Base-by-base conservation (phyloP, 2,113 vertebrate species). In the Hiodon alosoides region DNA sequence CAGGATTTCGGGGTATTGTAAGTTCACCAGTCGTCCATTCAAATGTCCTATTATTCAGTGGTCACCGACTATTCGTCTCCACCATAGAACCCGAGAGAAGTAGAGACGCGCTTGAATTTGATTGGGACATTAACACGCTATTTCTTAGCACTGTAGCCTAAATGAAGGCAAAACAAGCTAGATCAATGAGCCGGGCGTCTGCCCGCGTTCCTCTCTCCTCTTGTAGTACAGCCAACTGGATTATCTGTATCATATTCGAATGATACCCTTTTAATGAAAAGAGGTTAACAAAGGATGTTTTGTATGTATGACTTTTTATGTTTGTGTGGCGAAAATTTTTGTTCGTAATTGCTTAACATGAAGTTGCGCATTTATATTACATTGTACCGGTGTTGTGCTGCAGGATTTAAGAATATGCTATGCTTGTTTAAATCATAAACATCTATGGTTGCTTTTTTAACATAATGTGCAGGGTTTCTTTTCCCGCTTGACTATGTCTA, bases 251-350 rank as follows among this genome's bases (percentile, higher is more conserved):
- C 58, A 53, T 68, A 3, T 70, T 70, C 48, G 70, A 13, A 62
- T 14, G 62, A 69, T 69, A 46, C 74, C 1, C 11, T 61, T 59
- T 75, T 52, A 68, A 61, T 58, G 67, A 61, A 69, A 75, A 31
- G 5, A 7, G n/a, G 50, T 14, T 48, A 53, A 53, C 47, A n/a
- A 62, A n/a, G 4, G 4, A 1, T 72, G 71, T 50, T 48, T 3
- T 66, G 46, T 47, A 17, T 66, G 46, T 47, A 66, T 66, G 7
- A 47, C 31, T 4, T 7, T n/a, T 16, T 66, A 31, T 31, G 46
- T 66, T 48, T 10, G 31, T 16, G 9, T 66, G 64, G 8, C 64
- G 31, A 66, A 65, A 66, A 66, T 66, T 17, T 17, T 47, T 66
- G 46, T 47, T 47, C 4, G 8, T 66, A 10, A 13, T 10, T 60